Base-by-base conservation (phyloP, 2,888 invertebrate species). In the Subacronicta megacephala region DNA sequence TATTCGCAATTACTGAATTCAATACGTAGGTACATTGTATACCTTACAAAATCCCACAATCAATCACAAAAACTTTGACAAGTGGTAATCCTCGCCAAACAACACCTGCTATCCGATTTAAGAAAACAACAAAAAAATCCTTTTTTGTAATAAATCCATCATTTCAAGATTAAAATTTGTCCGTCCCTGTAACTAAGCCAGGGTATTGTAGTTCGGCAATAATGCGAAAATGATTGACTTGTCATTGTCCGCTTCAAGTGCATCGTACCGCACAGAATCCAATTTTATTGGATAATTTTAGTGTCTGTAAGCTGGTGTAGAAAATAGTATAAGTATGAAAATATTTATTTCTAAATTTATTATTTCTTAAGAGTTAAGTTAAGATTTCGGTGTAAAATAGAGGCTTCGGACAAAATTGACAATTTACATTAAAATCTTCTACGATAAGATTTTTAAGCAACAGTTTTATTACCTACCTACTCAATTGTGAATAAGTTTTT, bases 171-270 rank as follows among this genome's bases (percentile, higher is more conserved):
- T 79, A 75, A 69, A 82, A 82, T 81, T 82, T 83, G 83, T 82
- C 79, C 50, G 72, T 78, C 77, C 75, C 51, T 72, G 63, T 46
- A 56, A 62, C 52, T 65, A 57, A 52, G 58, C 59, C 36, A 36
- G 49, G 61, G 55, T 64, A 75, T 83, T 77, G 75, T 76, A 51
- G 73, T 79, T 70, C 71, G 57, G 85, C 87, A 87, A 89, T 92
- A 85, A 89, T 85, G 83, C 75, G 75, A 79, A 84, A 83, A 85
- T 89, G 88, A 91, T 90, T 87, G 90, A 90, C 90, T 87, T 77
- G 77, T 83, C 80, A 80, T 78, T 78, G 81, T 79, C 42, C 55
- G 62, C 57, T 75, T 53, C 47, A 56, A 73, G 73, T 75, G 78
- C 75, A 72, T 64, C 61, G 77, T 73, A 80, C 78, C 85, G 83